Conservation (phyloP, 2,888 invertebrate genomes). For the Dorcus hopei region DNA sequence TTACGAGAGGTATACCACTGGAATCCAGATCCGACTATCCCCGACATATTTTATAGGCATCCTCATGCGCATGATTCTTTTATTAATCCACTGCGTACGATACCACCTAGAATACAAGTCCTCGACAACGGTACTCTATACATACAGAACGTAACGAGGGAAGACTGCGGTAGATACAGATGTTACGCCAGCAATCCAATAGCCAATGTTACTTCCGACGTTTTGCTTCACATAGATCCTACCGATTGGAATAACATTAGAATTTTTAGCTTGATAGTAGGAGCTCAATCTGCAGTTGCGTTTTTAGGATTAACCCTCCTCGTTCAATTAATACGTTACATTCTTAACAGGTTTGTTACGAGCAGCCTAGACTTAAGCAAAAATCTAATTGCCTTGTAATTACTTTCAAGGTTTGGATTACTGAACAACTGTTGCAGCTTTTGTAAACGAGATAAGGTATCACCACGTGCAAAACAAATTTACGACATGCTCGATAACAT, state of each 20-base stretch:
- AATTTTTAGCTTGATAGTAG: conserved; percentile 79
- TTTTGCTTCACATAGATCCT: conserved; percentile 81
- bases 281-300: conserved; percentile 72
- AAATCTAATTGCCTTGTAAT: conserved; percentile 5
- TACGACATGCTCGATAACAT: conserved; percentile 87
- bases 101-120: conserved; percentile 60
- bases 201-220: conserved; percentile 72
- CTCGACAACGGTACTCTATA: conserved; percentile 76
- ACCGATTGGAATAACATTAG: conserved; percentile 79
- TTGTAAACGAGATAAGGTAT: conserved; percentile 65
- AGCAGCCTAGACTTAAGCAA: too few species aligned
- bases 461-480: conserved; percentile 79
- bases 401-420: conserved; percentile 63
- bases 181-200: conserved; percentile 84
- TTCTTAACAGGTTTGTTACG: conserved; percentile 61
- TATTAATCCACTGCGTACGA: conserved; percentile 45
- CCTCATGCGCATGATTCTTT: conserved; percentile 59
- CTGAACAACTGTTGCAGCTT: conserved; percentile 73
- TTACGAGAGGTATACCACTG: conserved; percentile 69
- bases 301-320: conserved; percentile 79
- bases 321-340: conserved; percentile 69
- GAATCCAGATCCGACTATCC: conserved; percentile 68
- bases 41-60: conserved; percentile 66
- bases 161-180: conserved; percentile 80
- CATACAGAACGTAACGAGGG: conserved; percentile 66